Base-by-base conservation (phyloP, 2,113 vertebrate genomes). In the Indicator maculatus region DNA sequence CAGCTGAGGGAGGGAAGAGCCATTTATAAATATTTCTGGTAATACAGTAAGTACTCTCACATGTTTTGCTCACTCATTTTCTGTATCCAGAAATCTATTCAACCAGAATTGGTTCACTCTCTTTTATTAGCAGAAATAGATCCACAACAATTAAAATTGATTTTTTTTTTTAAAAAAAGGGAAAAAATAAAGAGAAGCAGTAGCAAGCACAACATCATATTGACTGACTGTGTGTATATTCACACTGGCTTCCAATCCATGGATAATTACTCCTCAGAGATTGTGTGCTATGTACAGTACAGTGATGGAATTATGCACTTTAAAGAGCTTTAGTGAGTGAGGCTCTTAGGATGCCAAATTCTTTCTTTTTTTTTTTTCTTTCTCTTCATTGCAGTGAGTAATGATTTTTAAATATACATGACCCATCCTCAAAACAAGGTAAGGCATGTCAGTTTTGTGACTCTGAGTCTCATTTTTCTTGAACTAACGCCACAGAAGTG, bases 11-110 rank as follows among this genome's bases (percentile, higher is more conserved):
- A 93, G 91, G 91, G 86, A 93, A 95, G 93, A 94, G 86, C 82
- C 88, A 87, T 94, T 96, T 97, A 97, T 97, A 96, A 96, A 92
- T 97, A 96, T 96, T 97, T 97, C 95, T 96, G 94, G 95, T 97
- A 95, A 97, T 96, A 94, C 95, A 96, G 95, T 96, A 97, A 94
- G 93, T 95, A 97, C 93, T 96, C 88, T 95, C 81, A 89, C 93
- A 93, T 97, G 88, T 91, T 94, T 91, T 90, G 95, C 89, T 96
- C 93, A 33, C 93, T 93, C 91, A 93, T 86, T 96, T 93, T 96
- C 95, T 91, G 89, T 95, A 95, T 92, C 89, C 92, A 93, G 93
- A 96, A 91, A 93, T 96, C 94, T 93, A 94, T 96, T 89, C 59
- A 45, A 96, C 91, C 93, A 95, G 91, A 97, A 95, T 94, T 71